Evolutionary conservation across 1,140 invertebrate species (phyloP).

Genomic region (Archivesica marissinica): DNA sequence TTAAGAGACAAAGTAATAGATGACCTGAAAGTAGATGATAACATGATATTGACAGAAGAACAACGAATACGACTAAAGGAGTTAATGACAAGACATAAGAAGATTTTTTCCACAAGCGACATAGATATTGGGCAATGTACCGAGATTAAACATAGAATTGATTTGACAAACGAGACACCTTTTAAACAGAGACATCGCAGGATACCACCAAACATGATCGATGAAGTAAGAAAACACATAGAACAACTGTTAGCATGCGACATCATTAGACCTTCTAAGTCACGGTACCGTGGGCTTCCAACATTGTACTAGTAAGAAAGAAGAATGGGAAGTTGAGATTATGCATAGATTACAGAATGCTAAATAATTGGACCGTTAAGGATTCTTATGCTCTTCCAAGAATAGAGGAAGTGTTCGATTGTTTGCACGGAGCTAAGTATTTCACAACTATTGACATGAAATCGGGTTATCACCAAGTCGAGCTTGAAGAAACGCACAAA

Average conservation of each 20-base stretch:
- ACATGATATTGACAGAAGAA: too few species aligned
- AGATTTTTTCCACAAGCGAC: not conserved
- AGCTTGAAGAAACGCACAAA: conserved; percentile 22
- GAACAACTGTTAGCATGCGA: not conserved
- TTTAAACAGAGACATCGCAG: conserved; percentile 4
- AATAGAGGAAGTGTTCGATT: conserved; percentile 19
- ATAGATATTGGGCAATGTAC: not conserved
- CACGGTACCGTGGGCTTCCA: conserved; percentile 23
- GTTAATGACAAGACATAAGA: not conserved
- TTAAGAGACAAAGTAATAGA: too few species aligned
- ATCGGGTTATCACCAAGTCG: conserved; percentile 32
- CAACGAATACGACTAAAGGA: not conserved
- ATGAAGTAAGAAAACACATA: conserved; percentile 2
- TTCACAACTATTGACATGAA: conserved; percentile 38
- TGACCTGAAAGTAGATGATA: too few species aligned
- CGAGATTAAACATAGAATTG: not conserved
- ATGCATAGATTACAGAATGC: conserved; percentile 4
- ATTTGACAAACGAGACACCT: not conserved
- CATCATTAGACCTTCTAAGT: not conserved
- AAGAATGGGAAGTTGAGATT: conserved; percentile 25
- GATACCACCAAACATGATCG: not conserved
- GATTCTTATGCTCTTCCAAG: conserved; percentile 11
- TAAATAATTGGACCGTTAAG: conserved; percentile 7
- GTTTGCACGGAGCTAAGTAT: not conserved
- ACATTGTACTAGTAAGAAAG: conserved; percentile 14